Percentiles rank a stretch among this genome's conserved stretches.
Conservation (phyloP, 64 coral and sea anemone genomes). For the Montipora foliosa region DNA sequence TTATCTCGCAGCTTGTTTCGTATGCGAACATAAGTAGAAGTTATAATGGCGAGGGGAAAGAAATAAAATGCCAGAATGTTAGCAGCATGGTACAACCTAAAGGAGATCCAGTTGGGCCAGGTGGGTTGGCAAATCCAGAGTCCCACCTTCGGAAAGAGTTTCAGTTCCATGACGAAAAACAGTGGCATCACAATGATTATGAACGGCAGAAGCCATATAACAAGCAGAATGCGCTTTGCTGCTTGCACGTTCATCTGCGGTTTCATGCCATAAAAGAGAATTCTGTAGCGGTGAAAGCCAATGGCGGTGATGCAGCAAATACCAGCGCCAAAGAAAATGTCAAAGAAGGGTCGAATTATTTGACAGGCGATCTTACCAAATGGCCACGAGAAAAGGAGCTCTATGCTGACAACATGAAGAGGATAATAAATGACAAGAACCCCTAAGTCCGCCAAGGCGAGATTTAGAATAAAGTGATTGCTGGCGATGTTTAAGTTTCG, state of each 20-base stretch:
- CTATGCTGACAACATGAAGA: conserved; percentile 30
- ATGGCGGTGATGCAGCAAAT: conserved; percentile 85
- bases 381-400: conserved; percentile 77
- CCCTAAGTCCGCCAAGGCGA: conserved; percentile 80
- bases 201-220: conserved; percentile 76
- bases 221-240: conserved; percentile 66
- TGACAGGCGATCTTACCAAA: conserved; percentile 77
- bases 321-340: conserved; percentile 71
- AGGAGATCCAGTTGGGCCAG: conserved; percentile 41
- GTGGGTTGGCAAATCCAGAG: conserved; percentile 13
- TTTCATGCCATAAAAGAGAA: conserved; percentile 75
- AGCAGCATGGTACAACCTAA: conserved; percentile 34
- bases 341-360: conserved; percentile 48
- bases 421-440: conserved; percentile 55
- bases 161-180: conserved; percentile 81
- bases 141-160: background rate
- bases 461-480: conserved; percentile 72
- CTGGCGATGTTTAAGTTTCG: conserved; percentile 50
- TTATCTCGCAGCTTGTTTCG: conserved; percentile 41
- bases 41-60: conserved; percentile 59
- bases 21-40: conserved; percentile 67
- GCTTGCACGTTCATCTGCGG: conserved; percentile 60
- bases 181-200: conserved; percentile 60
- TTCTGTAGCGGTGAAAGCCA: conserved; percentile 79
- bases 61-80: conserved; percentile 39